A percentile compares a stretch with the other conserved stretches of the same genome.
phyloP scores from a whole-genome alignment of 2,797 vertebrate genomes.

The Myiothlypis chrysogaster region DNA sequence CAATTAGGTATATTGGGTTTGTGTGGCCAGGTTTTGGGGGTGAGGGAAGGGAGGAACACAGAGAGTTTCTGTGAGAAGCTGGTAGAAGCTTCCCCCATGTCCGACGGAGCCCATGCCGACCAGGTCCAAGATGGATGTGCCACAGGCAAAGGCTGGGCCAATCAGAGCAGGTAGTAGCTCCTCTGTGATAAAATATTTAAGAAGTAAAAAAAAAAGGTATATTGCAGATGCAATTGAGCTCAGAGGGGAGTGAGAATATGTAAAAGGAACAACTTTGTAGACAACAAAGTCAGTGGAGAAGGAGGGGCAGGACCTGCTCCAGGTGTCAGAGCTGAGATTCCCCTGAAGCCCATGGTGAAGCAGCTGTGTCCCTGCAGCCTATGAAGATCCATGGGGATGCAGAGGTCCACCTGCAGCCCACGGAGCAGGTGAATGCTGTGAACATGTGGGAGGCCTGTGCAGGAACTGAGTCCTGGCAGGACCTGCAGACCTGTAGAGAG shows the following conservation, averaged over 20 bases:
- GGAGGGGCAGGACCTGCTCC: background rate
- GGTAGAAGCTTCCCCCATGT: background rate
- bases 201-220: background rate
- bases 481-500: rapidly evolving
- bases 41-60: rapidly evolving
- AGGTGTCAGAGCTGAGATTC: background rate
- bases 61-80: background rate
- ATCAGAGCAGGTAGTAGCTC: background rate
- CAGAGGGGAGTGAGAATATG: background rate
- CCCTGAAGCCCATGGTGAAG: too few relatives aligned
- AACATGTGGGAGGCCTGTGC: rapidly evolving
- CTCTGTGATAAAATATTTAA: background rate
- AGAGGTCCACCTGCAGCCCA: background rate
- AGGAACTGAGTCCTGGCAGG: background rate
- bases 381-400: background rate
- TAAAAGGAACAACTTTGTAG: background rate
- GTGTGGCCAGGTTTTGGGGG: background rate
- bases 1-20: background rate
- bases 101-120: rapidly evolving
- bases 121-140: rapidly evolving
- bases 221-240: rapidly evolving
- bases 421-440: background rate
- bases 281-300: background rate
- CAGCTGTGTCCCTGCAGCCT: too few relatives aligned
- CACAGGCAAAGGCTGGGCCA: background rate